Evolutionary conservation across 2,113 vertebrate species (phyloP).

Genomic region (Gambusia holbrooki): DNA sequence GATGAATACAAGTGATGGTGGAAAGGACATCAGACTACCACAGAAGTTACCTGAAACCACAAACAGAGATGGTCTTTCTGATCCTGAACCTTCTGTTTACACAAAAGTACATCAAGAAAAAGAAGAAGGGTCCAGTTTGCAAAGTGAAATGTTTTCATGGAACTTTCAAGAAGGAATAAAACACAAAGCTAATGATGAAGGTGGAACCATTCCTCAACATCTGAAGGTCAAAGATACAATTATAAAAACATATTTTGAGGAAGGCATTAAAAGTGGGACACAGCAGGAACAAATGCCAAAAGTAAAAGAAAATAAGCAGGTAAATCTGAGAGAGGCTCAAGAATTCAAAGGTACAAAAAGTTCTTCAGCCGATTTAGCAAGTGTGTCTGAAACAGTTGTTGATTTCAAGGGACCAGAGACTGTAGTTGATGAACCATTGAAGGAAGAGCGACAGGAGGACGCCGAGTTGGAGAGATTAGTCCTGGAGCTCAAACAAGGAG

Average conservation of each 20-base stretch:
- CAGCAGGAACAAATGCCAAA: background rate
- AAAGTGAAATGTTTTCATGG: slow-evolving; percentile 11
- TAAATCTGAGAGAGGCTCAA: slow-evolving; percentile 3
- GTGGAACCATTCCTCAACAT: slow-evolving; percentile 8
- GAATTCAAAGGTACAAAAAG: background rate
- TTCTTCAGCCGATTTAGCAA: slow-evolving; percentile 17
- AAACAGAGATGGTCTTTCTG: background rate
- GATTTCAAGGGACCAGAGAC: background rate
- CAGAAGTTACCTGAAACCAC: background rate
- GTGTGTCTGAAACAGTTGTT: background rate
- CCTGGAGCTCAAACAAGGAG: slow-evolving; percentile 82
- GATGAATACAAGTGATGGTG: background rate
- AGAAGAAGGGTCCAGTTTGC: background rate
- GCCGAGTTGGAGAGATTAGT: slow-evolving; percentile 78
- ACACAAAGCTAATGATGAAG: background rate
- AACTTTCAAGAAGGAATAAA: background rate
- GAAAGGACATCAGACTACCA: slow-evolving; percentile 1
- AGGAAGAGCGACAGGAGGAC: slow-evolving; percentile 51
- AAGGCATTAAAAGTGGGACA: background rate
- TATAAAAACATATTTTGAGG: background rate
- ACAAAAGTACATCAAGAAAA: slow-evolving; percentile 16
- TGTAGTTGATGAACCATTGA: slow-evolving; percentile 16
- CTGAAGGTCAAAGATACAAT: background rate
- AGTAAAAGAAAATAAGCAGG: slow-evolving; percentile 2
- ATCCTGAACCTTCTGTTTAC: background rate